Base-by-base conservation (phyloP, 1,140 invertebrate genomes). In the Xylocopa sonorina region DNA sequence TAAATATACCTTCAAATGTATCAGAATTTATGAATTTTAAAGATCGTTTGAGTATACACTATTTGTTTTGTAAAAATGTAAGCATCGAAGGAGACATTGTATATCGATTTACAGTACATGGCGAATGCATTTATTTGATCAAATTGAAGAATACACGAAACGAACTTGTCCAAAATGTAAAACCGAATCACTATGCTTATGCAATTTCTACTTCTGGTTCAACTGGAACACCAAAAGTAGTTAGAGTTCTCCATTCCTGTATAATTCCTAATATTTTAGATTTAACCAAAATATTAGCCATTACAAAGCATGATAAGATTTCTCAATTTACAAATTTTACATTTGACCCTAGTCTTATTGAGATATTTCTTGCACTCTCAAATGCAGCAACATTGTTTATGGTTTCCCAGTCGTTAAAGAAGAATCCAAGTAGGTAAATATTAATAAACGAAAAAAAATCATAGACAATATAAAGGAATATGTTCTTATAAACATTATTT, bases 291-390 rank as follows among this genome's bases (percentile, higher is more conserved):
- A 89, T 94, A 72, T 93, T 95, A 69, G 78, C 91, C 10, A 89
- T 95, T 9, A 90, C 87, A n/a, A 43, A 84, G 14, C 55, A 68
- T 21, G 96, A 97, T 92, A 90, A 95, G 73, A 94, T 97, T 78
- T 95, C 96, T 85, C 95, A 96, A 84, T 93, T 95, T 9, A 96
- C 97, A 63, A 95, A 96, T 29, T 88, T 97, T 53, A 97, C 96
- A 55, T 98, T 98, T 95, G 97, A 98, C 91, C 97, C 97, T 14
- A 95, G 95, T 62, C 94, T 97, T 82, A 89, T 97, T 55, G 97
- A 97, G 92, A 93, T 97, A 57, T 95, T 97, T 87, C 89, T 96
- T 41, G 94, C 94, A 10, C 92, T 96, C 53, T 92, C 90, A 60
- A 94, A 93, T 92, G 95, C 94, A 57, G 95, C 95, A 24, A 94